Percentiles rank a stretch among this genome's conserved stretches.
Conservation (phyloP, 2,888 invertebrate species). For the Drosophila testacea region DNA sequence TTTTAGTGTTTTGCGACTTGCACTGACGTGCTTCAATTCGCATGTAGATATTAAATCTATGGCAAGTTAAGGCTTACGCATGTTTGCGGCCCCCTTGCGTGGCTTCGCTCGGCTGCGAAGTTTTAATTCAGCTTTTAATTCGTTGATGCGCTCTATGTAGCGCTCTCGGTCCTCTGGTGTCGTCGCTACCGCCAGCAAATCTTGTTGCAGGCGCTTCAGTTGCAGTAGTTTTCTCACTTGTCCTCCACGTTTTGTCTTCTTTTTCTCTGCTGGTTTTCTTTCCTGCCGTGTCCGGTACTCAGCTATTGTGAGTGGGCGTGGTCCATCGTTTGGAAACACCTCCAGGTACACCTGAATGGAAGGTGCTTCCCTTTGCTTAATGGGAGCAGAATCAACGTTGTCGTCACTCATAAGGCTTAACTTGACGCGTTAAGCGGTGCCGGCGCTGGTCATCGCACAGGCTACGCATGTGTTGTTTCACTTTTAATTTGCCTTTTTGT, state of each 20-base stretch:
- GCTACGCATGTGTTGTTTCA: constrained; percentile 7
- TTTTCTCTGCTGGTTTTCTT: constrained; percentile 2
- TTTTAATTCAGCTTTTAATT: constrained; percentile 1
- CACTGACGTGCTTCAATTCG: neutral
- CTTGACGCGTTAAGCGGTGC: constrained; percentile 5
- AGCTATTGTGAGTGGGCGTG: constrained; percentile 24
- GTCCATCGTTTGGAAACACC: constrained; percentile 3
- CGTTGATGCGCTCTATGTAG: constrained; percentile 1
- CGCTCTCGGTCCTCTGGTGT: neutral
- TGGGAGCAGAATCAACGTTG: neutral
- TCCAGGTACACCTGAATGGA: neutral
- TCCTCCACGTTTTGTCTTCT: constrained; percentile 8
- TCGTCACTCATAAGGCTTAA: constrained; percentile 7
- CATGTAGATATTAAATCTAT: too few species aligned
- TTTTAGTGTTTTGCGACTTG: too few species aligned
- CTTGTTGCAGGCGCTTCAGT: neutral
- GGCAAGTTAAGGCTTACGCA: constrained; percentile 1
- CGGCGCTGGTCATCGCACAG: constrained; percentile 8
- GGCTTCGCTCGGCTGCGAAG: constrained; percentile 4
- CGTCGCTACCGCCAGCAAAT: neutral
- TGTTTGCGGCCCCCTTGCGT: constrained; percentile 3
- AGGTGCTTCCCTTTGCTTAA: constrained; percentile 5
- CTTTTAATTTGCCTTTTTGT: constrained; percentile 2
- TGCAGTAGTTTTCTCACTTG: neutral
- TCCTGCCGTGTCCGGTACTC: constrained; percentile 13